These are phyloP conservation scores for Pardosa pseudoannulata DNA, from an alignment of 2,888 invertebrate genomes.

Conservation along the genomic window DNA sequence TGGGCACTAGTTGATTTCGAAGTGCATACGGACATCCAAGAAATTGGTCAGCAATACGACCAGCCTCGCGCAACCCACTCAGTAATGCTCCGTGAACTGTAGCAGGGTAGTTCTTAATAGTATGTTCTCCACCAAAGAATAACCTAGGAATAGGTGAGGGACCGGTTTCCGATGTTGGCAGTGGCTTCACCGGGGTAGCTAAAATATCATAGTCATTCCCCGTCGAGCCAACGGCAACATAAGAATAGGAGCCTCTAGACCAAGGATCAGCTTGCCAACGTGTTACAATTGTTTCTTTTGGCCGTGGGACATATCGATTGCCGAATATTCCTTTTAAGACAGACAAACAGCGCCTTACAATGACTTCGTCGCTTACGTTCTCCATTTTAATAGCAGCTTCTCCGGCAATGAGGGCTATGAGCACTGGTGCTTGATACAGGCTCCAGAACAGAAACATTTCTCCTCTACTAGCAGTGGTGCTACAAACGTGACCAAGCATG, in stretches of 20 bases:
- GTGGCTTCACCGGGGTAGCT: slow-evolving; percentile 91
- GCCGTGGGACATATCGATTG: slow-evolving; percentile 90
- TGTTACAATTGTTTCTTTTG: slow-evolving; percentile 94
- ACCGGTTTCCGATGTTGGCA: slow-evolving; percentile 77
- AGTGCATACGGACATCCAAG: slow-evolving; percentile 85
- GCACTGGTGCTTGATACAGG: slow-evolving; percentile 93
- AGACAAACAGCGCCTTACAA: slow-evolving; percentile 96
- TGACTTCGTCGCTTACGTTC: slow-evolving; percentile 97
- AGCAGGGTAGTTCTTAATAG: slow-evolving; percentile 97
- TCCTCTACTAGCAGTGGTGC: slow-evolving; percentile 95
- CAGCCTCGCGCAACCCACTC: slow-evolving; percentile 96
- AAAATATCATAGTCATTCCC: slow-evolving; percentile 98
- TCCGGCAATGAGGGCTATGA: slow-evolving; percentile 95
- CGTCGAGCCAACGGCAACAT: slow-evolving; percentile 93
- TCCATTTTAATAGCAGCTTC: slow-evolving; percentile 97
- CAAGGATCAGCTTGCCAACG: slow-evolving; percentile 99
- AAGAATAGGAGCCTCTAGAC: slow-evolving; percentile 97
- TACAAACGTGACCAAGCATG: slow-evolving; percentile 97
- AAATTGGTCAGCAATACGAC: slow-evolving; percentile 93
- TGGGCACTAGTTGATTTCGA: slow-evolving; percentile 73
- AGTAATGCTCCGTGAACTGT: slow-evolving; percentile 99
- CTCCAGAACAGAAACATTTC: slow-evolving; percentile 99
- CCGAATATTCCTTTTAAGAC: slow-evolving; percentile 97
- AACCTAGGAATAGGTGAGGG: slow-evolving; percentile 80
- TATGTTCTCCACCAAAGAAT: slow-evolving; percentile 93